Base-by-base conservation (phyloP, 2,113 vertebrate species). In the Colinus virginianus region DNA sequence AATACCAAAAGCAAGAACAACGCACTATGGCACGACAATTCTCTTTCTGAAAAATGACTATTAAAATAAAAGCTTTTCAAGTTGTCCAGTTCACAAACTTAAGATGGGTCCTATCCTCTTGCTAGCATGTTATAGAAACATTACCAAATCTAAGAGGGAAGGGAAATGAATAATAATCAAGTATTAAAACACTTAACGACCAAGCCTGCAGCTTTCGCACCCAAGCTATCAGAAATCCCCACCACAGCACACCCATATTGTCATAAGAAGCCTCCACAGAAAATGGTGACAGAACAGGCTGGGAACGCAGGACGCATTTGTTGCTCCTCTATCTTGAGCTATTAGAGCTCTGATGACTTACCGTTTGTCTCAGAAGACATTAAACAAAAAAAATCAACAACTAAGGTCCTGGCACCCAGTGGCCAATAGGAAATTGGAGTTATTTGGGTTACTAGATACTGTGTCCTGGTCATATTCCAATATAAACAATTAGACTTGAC, bases 231-330 rank as follows among this genome's bases (percentile, higher is more conserved):
- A 66, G 84, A 94, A 94, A 78, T 75, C 64, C 59, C 76, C 17
- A 13, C 7, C 89, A 95, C 89, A 96, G 93, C 91, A 95, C 76
- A 89, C 79, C 36, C 11, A 0, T 79, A 87, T 89, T 96, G 76
- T 87, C 38, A 36, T 40, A 95, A 93, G 93, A 77, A 91, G 58
- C 68, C 71, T 70, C 87, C 87, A 43, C 68, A 92, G 90, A 59
- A 92, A 83, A 1, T 0, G 3, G 46, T 72, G 84, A 87, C 40
- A 89, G 76, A 91, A 72, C 68, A 61, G 61, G 55, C 68, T 92
- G 91, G 93, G 91, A 94, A 94, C 64, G 56, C 91, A 94, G 95
- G 95, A 95, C 94, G 56, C 68, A 61, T 89, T 83, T 64, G 1
- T 85, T 78, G 91, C 87, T 62, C 36, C 67, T 25, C 32, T 42